Percentiles rank a stretch among this genome's conserved stretches.
Conservation (phyloP, 2,797 vertebrate genomes). For the Bovichtus diacanthus region DNA sequence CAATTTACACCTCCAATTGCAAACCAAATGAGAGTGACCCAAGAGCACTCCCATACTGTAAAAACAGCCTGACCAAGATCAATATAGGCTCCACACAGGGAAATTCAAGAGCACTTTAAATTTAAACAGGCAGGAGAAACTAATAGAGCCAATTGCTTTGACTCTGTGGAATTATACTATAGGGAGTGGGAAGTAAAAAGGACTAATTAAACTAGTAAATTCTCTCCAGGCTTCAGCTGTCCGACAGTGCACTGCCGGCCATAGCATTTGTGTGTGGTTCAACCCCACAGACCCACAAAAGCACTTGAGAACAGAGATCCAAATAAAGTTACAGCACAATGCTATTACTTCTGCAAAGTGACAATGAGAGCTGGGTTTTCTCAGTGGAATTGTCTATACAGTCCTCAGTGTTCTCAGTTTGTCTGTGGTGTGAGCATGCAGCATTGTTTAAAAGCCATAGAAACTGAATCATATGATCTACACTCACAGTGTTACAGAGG, state of each 20-base stretch:
- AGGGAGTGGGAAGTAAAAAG: constrained; percentile 70
- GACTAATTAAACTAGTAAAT: constrained; percentile 82
- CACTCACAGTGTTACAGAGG: not conserved
- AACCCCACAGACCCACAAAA: constrained; percentile 23
- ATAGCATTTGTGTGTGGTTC: constrained; percentile 25
- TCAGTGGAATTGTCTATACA: constrained; percentile 3
- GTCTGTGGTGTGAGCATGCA: not conserved
- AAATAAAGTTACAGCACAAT: constrained; percentile 12
- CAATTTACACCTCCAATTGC: constrained; percentile 39
- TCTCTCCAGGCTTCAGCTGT: constrained; percentile 67
- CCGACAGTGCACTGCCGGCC: constrained; percentile 24
- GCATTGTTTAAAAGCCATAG: not conserved
- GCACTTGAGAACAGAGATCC: constrained; percentile 10
- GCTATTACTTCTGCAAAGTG: constrained; percentile 20
- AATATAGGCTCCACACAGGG: constrained; percentile 66
- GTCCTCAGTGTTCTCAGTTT: not conserved
- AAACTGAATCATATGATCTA: not conserved
- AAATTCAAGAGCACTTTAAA: constrained; percentile 73
- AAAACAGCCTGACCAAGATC: constrained; percentile 65
- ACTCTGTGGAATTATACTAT: constrained; percentile 72
- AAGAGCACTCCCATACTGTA: constrained; percentile 58
- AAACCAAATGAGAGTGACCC: constrained; percentile 58
- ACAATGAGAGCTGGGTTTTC: constrained; percentile 19
- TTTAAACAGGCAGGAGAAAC: constrained; percentile 73
- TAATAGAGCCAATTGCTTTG: constrained; percentile 80